A percentile compares a stretch with the other conserved stretches of the same genome.
Evolutionary conservation across 2,888 invertebrate species (phyloP).

Genomic region (Lasioglossum malachurum): DNA sequence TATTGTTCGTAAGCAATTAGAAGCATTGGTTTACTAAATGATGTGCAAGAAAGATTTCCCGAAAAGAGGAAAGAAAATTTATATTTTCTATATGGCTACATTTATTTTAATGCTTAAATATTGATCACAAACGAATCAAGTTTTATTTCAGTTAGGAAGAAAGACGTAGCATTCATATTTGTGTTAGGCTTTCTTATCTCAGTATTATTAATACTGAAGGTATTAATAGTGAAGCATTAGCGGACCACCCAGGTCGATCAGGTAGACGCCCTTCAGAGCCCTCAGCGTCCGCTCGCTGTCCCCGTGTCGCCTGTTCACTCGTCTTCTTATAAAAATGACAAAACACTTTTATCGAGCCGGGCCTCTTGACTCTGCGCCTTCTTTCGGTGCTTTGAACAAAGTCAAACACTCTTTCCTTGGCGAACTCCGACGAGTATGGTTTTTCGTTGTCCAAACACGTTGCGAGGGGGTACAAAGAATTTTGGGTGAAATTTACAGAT

Average conservation of each 20-base stretch:
- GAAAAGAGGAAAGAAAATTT: too few relatives aligned
- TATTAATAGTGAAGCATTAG: slow-evolving; percentile 76
- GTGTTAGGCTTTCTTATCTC: too few relatives aligned
- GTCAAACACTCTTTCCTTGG: slow-evolving; percentile 49
- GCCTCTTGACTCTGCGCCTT: slow-evolving; percentile 45
- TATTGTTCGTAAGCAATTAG: too few relatives aligned
- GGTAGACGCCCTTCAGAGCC: slow-evolving; percentile 74
- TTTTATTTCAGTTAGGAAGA: too few relatives aligned
- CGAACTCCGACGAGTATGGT: neutral
- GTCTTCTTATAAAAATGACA: slow-evolving; percentile 77
- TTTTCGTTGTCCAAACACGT: neutral
- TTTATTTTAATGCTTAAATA: too few relatives aligned
- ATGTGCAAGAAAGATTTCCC: too few relatives aligned
- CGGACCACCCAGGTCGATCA: slow-evolving; percentile 80
- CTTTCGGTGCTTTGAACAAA: slow-evolving; percentile 52
- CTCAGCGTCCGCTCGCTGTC: slow-evolving; percentile 34
- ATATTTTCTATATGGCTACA: too few relatives aligned
- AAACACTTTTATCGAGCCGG: slow-evolving; percentile 74
- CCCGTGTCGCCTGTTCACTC: slow-evolving; percentile 50
- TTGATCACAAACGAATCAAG: too few relatives aligned
- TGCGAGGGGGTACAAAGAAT: neutral
- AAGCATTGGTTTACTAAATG: too few relatives aligned
- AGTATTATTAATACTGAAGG: too few relatives aligned
- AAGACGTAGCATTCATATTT: too few relatives aligned
- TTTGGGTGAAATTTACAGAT: slow-evolving; percentile 20